Evolutionary conservation across 2,113 vertebrate genomes (phyloP).

Genomic region (Falcunculus frontatus): DNA sequence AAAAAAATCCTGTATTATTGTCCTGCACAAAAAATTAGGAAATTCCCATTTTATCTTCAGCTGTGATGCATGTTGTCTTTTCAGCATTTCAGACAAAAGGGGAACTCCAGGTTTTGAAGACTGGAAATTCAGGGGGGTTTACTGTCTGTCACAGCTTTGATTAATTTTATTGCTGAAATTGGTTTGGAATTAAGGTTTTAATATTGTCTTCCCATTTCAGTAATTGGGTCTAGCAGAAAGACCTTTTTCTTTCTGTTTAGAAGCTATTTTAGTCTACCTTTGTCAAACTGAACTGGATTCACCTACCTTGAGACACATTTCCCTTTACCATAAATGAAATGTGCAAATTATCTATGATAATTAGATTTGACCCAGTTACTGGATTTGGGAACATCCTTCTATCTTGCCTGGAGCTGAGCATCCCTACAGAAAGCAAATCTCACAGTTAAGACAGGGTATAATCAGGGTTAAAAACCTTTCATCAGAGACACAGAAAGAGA

Average conservation of each 20-base stretch:
- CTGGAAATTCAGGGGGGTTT: background rate
- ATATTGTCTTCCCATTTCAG: background rate
- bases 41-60: background rate
- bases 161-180: background rate
- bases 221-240: background rate
- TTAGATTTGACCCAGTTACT: conserved; percentile 61
- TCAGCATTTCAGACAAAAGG: background rate
- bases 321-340: conserved; percentile 18
- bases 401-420: conserved; percentile 36
- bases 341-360: conserved; percentile 55
- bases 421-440: conserved; percentile 33
- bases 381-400: conserved; percentile 47
- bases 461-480: conserved; percentile 49
- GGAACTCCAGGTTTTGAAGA: background rate
- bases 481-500: background rate
- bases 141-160: background rate
- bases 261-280: conserved; percentile 13
- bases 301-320: conserved; percentile 37
- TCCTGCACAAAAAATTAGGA: background rate
- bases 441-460: background rate
- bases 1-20: background rate
- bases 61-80: background rate
- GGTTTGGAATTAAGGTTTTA: background rate
- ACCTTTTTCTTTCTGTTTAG: background rate
- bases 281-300: conserved; percentile 1